Base-by-base conservation (phyloP, 2,797 vertebrate genomes). In the Gadopsis marmoratus region DNA sequence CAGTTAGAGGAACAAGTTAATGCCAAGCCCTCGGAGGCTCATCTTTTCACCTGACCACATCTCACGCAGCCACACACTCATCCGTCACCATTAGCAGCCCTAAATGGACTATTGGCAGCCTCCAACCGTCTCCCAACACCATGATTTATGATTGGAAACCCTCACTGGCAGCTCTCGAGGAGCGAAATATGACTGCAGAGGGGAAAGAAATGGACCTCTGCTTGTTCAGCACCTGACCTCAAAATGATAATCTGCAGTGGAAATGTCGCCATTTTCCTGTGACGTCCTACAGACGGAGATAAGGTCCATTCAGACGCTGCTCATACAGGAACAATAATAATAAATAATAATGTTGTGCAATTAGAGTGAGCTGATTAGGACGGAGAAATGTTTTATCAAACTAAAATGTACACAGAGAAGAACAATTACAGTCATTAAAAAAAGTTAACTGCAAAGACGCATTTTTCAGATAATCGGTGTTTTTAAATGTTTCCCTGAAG, bases 31-130 rank as follows among this genome's bases (percentile, higher is more conserved):
- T 81, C 7, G 2, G 75, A 81, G 83, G 54, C 76, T 75, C 72
- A 5, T 71, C 74, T 31, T n/a, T 50, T 63, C 70, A 54, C 69
- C 79, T 63, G 72, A 4, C 70, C 66, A 17, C 63, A 26, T 60
- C 76, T 65, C 66, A 63, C 53, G 5, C 54, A 35, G 69, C 68
- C 61, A 41, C 74, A 60, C 66, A 50, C 80, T 84, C 89, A 86
- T 91, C 78, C 33, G 60, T 91, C 89, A 86, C 84, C 76, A 67
- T 91, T 70, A 80, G 64, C 63, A 9, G 64, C 16, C 56, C 76
- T 74, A 69, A 85, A 67, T 55, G 78, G 78, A 70, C 73, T 73
- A 84, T 79, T 68, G 84, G 82, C 84, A 83, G 80, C 64, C 68
- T 53, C 59, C 65, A 43, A 51, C 76, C 4, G 65, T 60, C 71